Percentiles rank a stretch among this genome's conserved stretches.
Conservation (phyloP, 2,888 invertebrate genomes). For the Phortica magna region DNA sequence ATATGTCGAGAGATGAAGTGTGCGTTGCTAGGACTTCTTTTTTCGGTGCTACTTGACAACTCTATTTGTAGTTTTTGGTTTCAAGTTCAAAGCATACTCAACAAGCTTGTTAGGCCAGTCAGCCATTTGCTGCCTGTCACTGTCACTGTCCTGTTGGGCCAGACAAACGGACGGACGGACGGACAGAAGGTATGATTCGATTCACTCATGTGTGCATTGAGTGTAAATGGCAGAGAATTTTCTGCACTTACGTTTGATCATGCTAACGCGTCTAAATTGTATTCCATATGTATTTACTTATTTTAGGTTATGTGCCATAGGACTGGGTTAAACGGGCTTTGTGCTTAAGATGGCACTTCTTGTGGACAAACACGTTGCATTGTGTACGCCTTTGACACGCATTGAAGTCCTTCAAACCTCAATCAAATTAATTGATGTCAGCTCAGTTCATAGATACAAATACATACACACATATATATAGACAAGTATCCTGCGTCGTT, state of each 20-base stretch:
- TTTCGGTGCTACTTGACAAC: not conserved
- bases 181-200: no score
- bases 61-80: not conserved
- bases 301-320: no score
- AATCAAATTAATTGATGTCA: slow-evolving; percentile 71
- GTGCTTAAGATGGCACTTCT: not conserved
- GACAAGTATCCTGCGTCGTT: not conserved
- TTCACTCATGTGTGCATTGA: slow-evolving; percentile 9
- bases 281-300: not conserved
- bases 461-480: not conserved
- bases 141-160: slow-evolving; percentile 7
- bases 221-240: not conserved
- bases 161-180: no score
- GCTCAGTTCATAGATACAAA: not conserved
- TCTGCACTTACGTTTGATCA: slow-evolving; percentile 23
- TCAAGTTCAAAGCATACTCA: not conserved
- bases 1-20: no score
- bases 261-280: slow-evolving; percentile 14
- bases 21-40: no score
- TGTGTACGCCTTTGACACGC: slow-evolving; percentile 9
- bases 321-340: not conserved
- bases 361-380: not conserved
- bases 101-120: not conserved
- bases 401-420: slow-evolving; percentile 44
- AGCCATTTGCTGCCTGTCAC: not conserved